phyloP scores from a whole-genome alignment of 1,140 invertebrate genomes.

The Drosophila biarmipes region DNA sequence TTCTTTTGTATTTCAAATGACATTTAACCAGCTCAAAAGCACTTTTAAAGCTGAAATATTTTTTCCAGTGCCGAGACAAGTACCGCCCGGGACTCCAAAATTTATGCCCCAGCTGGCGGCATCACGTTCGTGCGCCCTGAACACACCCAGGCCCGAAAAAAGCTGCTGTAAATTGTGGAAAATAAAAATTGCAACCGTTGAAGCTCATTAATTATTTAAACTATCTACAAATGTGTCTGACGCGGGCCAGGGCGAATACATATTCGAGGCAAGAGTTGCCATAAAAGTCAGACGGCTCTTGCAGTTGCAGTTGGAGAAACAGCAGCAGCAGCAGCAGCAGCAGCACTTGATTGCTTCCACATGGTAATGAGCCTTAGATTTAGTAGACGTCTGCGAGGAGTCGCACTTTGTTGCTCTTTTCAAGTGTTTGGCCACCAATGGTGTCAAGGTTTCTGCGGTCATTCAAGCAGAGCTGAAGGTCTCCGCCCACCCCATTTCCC shows the following conservation, averaged over 20 bases:
- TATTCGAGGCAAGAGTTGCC: slow-evolving; percentile 40
- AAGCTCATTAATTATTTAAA: slow-evolving; percentile 79
- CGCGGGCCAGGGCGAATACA: slow-evolving; percentile 26
- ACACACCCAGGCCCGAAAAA: slow-evolving; percentile 9
- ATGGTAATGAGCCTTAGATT: slow-evolving; percentile 75
- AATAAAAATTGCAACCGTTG: slow-evolving; percentile 61
- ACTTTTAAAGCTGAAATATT: not conserved
- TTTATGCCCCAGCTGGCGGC: slow-evolving; percentile 72
- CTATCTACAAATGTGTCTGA: slow-evolving; percentile 77
- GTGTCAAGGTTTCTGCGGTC: slow-evolving; percentile 36
- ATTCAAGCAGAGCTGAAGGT: slow-evolving; percentile 26
- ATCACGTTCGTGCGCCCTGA: slow-evolving; percentile 52
- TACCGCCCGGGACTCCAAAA: slow-evolving; percentile 34
- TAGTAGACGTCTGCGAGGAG: slow-evolving; percentile 22
- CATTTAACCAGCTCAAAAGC: too few species aligned
- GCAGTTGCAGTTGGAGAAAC: slow-evolving; percentile 18
- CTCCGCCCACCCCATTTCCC: not conserved
- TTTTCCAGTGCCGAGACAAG: slow-evolving; percentile 25
- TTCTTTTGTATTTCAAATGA: too few species aligned
- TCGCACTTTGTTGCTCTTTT: slow-evolving; percentile 19
- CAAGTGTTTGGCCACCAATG: slow-evolving; percentile 16
- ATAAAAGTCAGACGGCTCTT: slow-evolving; percentile 50
- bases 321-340: slow-evolving; percentile 2
- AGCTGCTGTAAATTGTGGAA: slow-evolving; percentile 41
- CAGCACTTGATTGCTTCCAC: slow-evolving; percentile 63